A percentile compares a stretch with the other conserved stretches of the same genome.
Conservation (phyloP, 2,113 vertebrate genomes). For the Clarias batrachus region DNA sequence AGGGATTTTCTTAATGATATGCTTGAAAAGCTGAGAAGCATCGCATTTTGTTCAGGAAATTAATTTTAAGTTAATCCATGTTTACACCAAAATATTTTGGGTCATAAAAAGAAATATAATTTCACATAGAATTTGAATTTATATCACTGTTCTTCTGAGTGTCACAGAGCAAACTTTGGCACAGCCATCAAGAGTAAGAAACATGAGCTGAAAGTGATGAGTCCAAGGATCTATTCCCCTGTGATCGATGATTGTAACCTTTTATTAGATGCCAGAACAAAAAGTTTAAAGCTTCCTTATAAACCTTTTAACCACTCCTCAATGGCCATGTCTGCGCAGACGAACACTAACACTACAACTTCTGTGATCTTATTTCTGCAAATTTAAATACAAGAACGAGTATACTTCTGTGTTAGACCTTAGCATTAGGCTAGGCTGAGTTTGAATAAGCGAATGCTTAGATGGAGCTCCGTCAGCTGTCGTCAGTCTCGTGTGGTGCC, state of each 20-base stretch:
- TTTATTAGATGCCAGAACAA: conserved; percentile 2
- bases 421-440: conserved; percentile 15
- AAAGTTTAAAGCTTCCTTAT: conserved; percentile 4
- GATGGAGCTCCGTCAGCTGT: conserved; percentile 39
- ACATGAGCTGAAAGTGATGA: background rate
- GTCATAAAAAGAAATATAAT: background rate
- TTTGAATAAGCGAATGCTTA: conserved; percentile 5
- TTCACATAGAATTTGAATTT: background rate
- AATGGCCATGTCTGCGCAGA: background rate
- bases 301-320: conserved; percentile 31
- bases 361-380: conserved; percentile 10
- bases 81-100: background rate
- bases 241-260: background rate
- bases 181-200: background rate
- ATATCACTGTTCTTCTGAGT: background rate
- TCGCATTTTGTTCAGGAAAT: background rate
- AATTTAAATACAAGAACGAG: background rate
- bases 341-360: background rate
- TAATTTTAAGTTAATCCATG: background rate
- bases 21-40: background rate
- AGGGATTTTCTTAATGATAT: background rate
- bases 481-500: conserved; percentile 49
- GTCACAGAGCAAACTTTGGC: background rate
- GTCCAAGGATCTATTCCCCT: background rate
- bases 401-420: background rate